Base-by-base conservation (phyloP, 2,113 vertebrate species). In the Python bivittatus region DNA sequence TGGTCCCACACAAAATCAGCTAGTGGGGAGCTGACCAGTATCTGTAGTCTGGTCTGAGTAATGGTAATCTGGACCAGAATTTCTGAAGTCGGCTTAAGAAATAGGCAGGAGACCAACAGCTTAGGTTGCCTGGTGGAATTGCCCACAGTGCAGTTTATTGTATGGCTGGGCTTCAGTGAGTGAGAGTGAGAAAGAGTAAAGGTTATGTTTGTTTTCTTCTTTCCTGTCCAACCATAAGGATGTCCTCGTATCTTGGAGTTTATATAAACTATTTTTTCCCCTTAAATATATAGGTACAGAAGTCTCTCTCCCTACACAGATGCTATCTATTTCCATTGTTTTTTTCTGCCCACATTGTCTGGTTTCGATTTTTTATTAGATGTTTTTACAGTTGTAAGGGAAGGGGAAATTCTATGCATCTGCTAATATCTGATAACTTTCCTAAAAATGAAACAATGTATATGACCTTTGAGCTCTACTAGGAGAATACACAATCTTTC, bases 251-350 rank as follows among this genome's bases (percentile, higher is more conserved):
- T 56, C 92, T 91, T 86, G 72, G 68, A 89, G 94, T 94, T 94
- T 86, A 38, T 86, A 17, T 38, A 48, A 91, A 11, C 58, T 91
- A 79, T 79, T 79, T 79, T 2, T 79, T 79, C 42, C 68, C 72
- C 33, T 79, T 79, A 79, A 79, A 79, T 79, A 42, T 79, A 42
- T 42, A 22, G 72, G 72, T 79, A 79, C 17, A 79, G 72, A 79
- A 79, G 91, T 48, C 2, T 13, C 6, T 33, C 64, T 20, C 42
- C 61, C 85, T 6, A 56, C 10, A 57, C 22, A 88, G 68, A 88
- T 90, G 91, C 53, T 91, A 57, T 42, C 87, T 83, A 38, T 87
- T 94, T 94, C 88, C 91, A 94, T 94, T 94, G 92, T 95, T 95
- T 79, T 42, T 79, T 79, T 79, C 92, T 95, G 83, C 90, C 93